phyloP scores from a whole-genome alignment of 2,113 vertebrate genomes.

The Catagonus wagneri region DNA sequence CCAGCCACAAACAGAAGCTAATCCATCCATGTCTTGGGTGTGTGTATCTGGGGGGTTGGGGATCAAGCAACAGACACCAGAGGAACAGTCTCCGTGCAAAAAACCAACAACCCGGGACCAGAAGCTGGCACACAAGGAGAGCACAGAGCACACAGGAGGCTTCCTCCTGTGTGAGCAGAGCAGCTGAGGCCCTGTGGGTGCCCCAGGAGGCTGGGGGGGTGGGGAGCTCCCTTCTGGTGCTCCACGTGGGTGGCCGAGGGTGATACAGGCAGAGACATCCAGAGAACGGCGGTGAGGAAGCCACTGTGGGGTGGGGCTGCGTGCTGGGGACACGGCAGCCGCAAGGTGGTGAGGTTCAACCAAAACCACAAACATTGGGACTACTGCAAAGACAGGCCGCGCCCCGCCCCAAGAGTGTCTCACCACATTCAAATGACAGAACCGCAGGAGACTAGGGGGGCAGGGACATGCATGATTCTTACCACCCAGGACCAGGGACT shows the following conservation, averaged over 20 bases:
- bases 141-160: accelerated
- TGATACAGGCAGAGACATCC: accelerated
- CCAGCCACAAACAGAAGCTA: background rate
- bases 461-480: background rate
- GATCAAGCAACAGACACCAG: background rate
- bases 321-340: accelerated
- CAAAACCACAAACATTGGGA: background rate
- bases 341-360: too few species aligned
- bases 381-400: background rate
- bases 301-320: background rate
- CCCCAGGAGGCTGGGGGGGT: background rate
- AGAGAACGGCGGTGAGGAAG: background rate
- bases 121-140: background rate
- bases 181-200: accelerated
- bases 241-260: accelerated
- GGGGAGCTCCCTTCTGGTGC: background rate
- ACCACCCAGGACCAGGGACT: background rate
- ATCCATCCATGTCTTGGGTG: too few species aligned
- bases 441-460: background rate
- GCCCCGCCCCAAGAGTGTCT: too few species aligned
- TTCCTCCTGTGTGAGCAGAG: background rate
- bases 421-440: background rate
- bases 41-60: background rate
- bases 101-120: background rate
- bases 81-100: background rate